A percentile compares a stretch with the other conserved stretches of the same genome.
Conservation (phyloP, 2,113 vertebrate species). For the Daphoenositta chrysoptera region DNA sequence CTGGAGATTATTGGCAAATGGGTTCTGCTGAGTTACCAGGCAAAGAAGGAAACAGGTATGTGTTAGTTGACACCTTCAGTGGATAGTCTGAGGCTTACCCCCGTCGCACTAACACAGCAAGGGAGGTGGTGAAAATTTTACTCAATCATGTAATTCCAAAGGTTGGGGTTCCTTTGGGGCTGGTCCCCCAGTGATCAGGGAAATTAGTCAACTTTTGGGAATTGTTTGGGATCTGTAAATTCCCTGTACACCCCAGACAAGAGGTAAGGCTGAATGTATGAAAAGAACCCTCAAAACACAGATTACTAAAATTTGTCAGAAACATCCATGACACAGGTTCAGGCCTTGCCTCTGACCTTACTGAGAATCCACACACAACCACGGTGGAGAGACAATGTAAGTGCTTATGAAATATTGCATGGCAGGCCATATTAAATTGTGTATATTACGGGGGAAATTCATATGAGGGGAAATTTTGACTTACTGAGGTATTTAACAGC, state of each 20-base stretch:
- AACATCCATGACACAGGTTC: background rate
- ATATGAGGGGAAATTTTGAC: background rate
- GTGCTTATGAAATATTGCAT: background rate
- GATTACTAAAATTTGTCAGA: background rate
- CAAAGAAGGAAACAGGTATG: background rate
- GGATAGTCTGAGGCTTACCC: accelerated
- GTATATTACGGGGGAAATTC: background rate
- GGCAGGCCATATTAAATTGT: background rate
- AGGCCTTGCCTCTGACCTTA: background rate
- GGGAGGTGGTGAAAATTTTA: background rate
- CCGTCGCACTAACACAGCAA: background rate
- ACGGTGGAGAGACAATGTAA: background rate
- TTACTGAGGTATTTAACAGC: background rate
- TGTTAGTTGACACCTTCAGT: background rate
- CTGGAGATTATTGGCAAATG: background rate
- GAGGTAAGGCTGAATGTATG: background rate
- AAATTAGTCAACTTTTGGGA: background rate
- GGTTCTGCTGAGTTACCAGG: background rate
- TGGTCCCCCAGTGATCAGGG: background rate
- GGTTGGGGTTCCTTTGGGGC: no score
- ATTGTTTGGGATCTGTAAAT: background rate
- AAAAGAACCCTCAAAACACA: background rate
- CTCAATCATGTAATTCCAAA: background rate
- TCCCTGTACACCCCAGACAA: background rate
- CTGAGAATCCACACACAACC: background rate